These are phyloP conservation scores for Cyprichromis sp. DNA, from an alignment of 2,113 vertebrate species.

Conservation along the genomic window DNA sequence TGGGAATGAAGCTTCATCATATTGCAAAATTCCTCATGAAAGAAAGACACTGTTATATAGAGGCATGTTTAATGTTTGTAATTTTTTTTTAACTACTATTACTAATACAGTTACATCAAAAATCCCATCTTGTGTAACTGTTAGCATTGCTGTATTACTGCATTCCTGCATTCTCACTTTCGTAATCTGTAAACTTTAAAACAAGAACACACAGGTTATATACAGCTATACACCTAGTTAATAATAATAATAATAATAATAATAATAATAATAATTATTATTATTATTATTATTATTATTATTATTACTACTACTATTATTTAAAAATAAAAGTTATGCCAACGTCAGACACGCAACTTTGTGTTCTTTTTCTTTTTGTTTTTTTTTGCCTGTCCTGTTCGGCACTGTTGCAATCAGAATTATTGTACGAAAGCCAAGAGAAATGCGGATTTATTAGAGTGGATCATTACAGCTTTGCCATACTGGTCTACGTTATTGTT, in stretches of 20 bases:
- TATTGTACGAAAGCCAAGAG: rapidly evolving
- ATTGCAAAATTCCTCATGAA: neutral
- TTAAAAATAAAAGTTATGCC: neutral
- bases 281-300: neutral
- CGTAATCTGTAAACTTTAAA: neutral
- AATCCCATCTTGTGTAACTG: neutral
- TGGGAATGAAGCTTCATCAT: neutral
- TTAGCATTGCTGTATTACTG: neutral
- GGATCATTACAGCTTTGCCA: neutral
- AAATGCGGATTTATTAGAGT: rapidly evolving
- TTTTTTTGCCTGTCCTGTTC: neutral
- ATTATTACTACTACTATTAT: rapidly evolving
- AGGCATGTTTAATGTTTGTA: neutral
- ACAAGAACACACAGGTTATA: neutral
- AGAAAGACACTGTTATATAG: neutral
- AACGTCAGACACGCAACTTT: neutral
- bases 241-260: no score
- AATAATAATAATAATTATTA: neutral
- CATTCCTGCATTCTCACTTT: neutral
- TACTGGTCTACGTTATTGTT: neutral
- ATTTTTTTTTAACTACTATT: neutral
- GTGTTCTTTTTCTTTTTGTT: neutral
- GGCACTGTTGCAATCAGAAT: neutral
- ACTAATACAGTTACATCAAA: neutral
- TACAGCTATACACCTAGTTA: neutral